A percentile compares a stretch with the other conserved stretches of the same genome.
Evolutionary conservation across 2,113 vertebrate species (phyloP).

Genomic region (Oostethus manadensis): DNA sequence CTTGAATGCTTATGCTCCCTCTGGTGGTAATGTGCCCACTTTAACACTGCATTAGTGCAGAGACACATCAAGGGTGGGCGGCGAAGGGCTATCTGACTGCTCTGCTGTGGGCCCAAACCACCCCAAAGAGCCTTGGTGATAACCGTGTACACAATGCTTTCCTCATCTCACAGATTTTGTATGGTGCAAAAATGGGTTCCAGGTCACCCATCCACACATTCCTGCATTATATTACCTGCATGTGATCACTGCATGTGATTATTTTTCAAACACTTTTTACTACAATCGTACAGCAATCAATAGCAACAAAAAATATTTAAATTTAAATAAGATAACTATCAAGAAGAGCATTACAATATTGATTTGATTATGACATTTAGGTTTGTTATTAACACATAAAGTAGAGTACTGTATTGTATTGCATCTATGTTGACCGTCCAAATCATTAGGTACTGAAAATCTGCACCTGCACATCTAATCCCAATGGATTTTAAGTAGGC

Average conservation of each 20-base stretch:
- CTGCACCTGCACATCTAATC: too few species aligned
- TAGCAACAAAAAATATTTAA: too few species aligned
- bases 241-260: conserved; percentile 18
- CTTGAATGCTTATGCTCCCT: conserved; percentile 78
- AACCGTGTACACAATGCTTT: conserved; percentile 48
- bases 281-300: too few species aligned
- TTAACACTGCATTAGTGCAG: conserved; percentile 71
- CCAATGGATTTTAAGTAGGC: too few species aligned
- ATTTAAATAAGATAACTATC: too few species aligned
- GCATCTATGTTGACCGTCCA: too few species aligned
- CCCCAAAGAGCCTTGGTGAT: conserved; percentile 44
- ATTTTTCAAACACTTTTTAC: too few species aligned
- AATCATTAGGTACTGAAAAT: too few species aligned
- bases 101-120: conserved; percentile 57
- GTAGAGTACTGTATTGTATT: too few species aligned
- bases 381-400: too few species aligned
- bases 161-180: conserved; percentile 53
- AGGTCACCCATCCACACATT: conserved; percentile 33
- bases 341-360: too few species aligned
- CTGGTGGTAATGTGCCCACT: conserved; percentile 77
- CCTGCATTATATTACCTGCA: conserved; percentile 27
- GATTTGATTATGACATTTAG: too few species aligned
- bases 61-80: conserved; percentile 33
- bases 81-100: conserved; percentile 48
- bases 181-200: conserved; percentile 31